Evolutionary conservation across 2,797 vertebrate genomes (phyloP).

Genomic region (Onychomys leucogaster): DNA sequence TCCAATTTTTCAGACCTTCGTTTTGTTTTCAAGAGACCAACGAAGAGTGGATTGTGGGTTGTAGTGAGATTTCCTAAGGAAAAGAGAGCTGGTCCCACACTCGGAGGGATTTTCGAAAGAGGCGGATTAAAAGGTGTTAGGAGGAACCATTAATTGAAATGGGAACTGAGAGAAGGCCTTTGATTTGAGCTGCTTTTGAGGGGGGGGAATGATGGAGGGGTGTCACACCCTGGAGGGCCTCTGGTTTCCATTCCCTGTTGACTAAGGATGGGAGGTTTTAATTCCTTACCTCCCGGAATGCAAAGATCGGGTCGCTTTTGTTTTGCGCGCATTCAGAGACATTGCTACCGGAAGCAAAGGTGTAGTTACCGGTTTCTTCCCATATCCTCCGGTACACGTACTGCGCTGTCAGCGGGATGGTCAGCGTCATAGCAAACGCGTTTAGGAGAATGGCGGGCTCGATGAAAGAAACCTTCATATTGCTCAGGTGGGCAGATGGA

Average conservation of each 20-base stretch:
- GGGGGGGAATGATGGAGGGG: too few species aligned
- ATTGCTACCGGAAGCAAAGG: conserved; percentile 86
- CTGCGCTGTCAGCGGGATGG: conserved; percentile 91
- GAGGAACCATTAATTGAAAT: not conserved
- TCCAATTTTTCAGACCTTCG: not conserved
- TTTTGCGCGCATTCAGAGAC: conserved; percentile 88
- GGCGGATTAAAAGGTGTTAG: not conserved
- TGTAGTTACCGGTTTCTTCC: conserved; percentile 91
- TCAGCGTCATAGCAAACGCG: conserved; percentile 90
- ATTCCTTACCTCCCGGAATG: conserved; percentile 88
- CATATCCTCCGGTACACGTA: conserved; percentile 95
- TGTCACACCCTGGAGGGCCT: not conserved
- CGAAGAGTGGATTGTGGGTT: not conserved
- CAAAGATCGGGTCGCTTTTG: conserved; percentile 84
- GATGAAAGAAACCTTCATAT: conserved; percentile 92
- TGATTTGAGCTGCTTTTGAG: not conserved
- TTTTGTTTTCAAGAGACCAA: not conserved
- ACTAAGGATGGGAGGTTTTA: not conserved
- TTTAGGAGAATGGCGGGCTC: conserved; percentile 95
- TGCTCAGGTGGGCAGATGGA: not conserved
- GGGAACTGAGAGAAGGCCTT: not conserved
- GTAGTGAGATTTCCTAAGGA: not conserved
- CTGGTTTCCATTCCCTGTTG: not conserved
- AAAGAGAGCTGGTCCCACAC: not conserved
- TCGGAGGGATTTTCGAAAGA: not conserved